Evolutionary conservation across 2,113 vertebrate species (phyloP).

Genomic region (Thunnus maccoyii): DNA sequence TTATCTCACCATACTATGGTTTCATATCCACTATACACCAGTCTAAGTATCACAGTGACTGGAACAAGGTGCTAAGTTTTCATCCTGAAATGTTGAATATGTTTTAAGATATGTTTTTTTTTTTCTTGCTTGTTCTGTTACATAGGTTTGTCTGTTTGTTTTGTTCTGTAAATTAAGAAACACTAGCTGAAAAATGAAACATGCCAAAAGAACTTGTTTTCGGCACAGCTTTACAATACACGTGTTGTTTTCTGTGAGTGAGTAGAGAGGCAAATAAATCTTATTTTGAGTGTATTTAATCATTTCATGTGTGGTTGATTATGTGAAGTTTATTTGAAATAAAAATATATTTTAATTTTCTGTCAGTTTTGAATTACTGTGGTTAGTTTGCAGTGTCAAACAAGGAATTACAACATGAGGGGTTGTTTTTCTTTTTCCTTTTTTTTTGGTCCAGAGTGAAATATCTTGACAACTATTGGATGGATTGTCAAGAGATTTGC

Average conservation of each 20-base stretch:
- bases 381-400: not conserved
- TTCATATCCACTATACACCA: constrained; percentile 74
- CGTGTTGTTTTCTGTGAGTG: constrained; percentile 66
- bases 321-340: constrained; percentile 81
- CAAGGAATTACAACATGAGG: not conserved
- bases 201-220: constrained; percentile 79
- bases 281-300: constrained; percentile 80
- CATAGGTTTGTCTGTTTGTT: constrained; percentile 50
- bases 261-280: constrained; percentile 72
- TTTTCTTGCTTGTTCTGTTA: constrained; percentile 21
- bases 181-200: constrained; percentile 77
- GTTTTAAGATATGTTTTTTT: constrained; percentile 58
- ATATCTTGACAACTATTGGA: not conserved
- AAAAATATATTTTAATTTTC: constrained; percentile 64
- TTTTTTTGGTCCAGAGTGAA: not conserved
- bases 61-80: constrained; percentile 86
- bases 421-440: not conserved
- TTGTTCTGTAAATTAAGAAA: constrained; percentile 70
- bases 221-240: constrained; percentile 73
- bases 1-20: constrained; percentile 46
- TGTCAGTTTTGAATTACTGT: constrained; percentile 23
- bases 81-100: constrained; percentile 68
- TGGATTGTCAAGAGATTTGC: too few species aligned
- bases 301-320: constrained; percentile 70
- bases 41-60: constrained; percentile 74